Base-by-base conservation (phyloP, 2,797 vertebrate species). In the Pseudomugil gertrudae region DNA sequence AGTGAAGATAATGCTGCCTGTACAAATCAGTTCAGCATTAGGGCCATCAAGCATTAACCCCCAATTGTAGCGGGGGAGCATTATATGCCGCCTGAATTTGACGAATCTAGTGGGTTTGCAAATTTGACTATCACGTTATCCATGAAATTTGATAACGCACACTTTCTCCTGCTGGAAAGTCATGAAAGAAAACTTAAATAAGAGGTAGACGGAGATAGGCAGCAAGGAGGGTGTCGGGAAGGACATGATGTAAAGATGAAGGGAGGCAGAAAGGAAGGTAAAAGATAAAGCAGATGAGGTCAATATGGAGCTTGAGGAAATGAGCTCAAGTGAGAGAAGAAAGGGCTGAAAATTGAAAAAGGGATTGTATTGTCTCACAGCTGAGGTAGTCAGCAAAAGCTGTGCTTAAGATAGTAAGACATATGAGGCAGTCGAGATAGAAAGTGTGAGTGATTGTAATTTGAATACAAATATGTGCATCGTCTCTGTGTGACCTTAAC, bases 1-100 rank as follows among this genome's bases (percentile, higher is more conserved):
- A 74, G 67, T 63, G 72, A 71, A 77, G 84, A 77, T 86, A 77
- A 83, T 80, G 79, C 74, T 54, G 81, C 63, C 72, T 69, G 73
- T 83, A 74, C 69, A 74, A 87, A 86, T 87, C 83, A 45, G 64
- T 85, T 89, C 66, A 63, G 69, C 45, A 3, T 80, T 65, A 60
- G 63, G 60, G 55, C 74, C 65, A 69, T 84, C 79, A 64, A 81
- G 78, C 77, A 78, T 69, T 70, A 79, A 85, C 71, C 59, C 64
- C 33, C 59, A 62, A 69, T 77, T 59, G 43, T 40, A 62, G 80
- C 69, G 32, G 62, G 56, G 36, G 84, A 72, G 61, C 59, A 55
- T 78, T 68, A 67, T 59, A 72, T 19, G 52, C 60, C 55, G 63
- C 54, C 63, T 63, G 62, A 56, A 64, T 84, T 72, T 47, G 32